Evolutionary conservation across 2,797 vertebrate genomes (phyloP), one percentile per base, ranked within the genome.

Genomic region (Leptatherina wallacei): DNA sequence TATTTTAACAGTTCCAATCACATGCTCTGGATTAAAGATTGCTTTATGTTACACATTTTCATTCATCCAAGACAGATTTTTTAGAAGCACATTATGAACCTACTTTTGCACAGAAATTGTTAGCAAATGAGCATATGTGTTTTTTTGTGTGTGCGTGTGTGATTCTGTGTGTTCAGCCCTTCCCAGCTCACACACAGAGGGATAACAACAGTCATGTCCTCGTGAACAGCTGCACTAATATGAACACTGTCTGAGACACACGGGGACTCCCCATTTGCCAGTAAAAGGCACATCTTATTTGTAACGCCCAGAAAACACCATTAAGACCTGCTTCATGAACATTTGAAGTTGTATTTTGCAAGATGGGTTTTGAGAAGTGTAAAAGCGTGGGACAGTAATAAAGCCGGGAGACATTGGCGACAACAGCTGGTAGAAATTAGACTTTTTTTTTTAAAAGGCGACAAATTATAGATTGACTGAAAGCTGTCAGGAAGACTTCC

Each of bases 211-310:
- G 91, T 82, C 88, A 90, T 88, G 88, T 89, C 84, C 84, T 83
- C 77, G 81, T 88, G 88, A 92, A 92, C 94, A 94, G 92, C 94
- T 94, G 94, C 91, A 92, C 91, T 91, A 93, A 91, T 90, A 91
- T 84, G 87, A 90, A 82, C 86, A 80, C 78, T 82, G 90, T 89
- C 84, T 88, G 83, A 77, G 85, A 92, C 88, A 92, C 83, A 78
- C 32, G 56, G 86, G 91, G 88, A 91, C 86, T 91, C 91, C 86
- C 86, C 80, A 71, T 76, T 42, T 73, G 56, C 80, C 76, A 60
- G 79, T 78, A 79, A 86, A 89, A 78, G 78, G 83, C 84, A 84
- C 78, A 61, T 58, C 74, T 80, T 69, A 77, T 86, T 84, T 80
- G 59, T 69, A 80, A 83, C 32, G 54, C 79, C 69, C 68, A 69